Percentiles rank a stretch among this genome's conserved stretches.
These are phyloP conservation scores for Chloromyia formosa DNA, from an alignment of 2,888 invertebrate species.

Conservation along the genomic window DNA sequence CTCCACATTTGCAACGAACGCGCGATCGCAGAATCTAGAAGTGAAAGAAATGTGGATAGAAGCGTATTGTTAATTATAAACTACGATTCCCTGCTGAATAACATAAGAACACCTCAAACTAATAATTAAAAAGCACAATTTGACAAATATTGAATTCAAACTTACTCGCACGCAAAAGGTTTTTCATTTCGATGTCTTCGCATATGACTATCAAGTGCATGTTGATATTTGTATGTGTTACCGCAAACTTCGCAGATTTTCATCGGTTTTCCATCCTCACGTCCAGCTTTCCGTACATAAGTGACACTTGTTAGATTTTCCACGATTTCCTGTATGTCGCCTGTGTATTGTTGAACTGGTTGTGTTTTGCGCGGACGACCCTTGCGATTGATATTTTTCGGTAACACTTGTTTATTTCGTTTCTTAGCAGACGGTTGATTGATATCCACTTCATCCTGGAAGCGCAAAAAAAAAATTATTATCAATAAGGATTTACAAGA, in stretches of 20 bases:
- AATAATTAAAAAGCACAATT: slow-evolving; percentile 11
- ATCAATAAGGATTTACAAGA: neutral
- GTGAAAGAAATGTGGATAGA: neutral
- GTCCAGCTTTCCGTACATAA: slow-evolving; percentile 13
- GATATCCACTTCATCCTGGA: neutral
- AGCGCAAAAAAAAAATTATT: neutral
- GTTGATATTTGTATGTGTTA: slow-evolving; percentile 62
- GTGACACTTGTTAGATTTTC: slow-evolving; percentile 42
- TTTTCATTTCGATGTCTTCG: slow-evolving; percentile 62
- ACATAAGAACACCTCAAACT: no score
- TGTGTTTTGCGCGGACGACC: neutral
- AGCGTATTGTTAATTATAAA: no score
- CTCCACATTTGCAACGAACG: slow-evolving; percentile 63
- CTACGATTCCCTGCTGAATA: no score
- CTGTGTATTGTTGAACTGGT: neutral
- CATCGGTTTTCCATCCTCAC: slow-evolving; percentile 52
- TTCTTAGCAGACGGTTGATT: neutral
- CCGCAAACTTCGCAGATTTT: slow-evolving; percentile 63
- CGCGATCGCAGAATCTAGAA: slow-evolving; percentile 62
- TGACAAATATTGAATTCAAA: slow-evolving; percentile 23
- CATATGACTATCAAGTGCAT: slow-evolving; percentile 63
- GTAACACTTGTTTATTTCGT: no score
- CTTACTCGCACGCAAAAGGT: slow-evolving; percentile 63
- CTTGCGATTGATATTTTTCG: neutral
- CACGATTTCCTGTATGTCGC: neutral